phyloP scores from a whole-genome alignment of 37 sponge, comb jelly and placozoan species.

The Halichondria panicea region DNA sequence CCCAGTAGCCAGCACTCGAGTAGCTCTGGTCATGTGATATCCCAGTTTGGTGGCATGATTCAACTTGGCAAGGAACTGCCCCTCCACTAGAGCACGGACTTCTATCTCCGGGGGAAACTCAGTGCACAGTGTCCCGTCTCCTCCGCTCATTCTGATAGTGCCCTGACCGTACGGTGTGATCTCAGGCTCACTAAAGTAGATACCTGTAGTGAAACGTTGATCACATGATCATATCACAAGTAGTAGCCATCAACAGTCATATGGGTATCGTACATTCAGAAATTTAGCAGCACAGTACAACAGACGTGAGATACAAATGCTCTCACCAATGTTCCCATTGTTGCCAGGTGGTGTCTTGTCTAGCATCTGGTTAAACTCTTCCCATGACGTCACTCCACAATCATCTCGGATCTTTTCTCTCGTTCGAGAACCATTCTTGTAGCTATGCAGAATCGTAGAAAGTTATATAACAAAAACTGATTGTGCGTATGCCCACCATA shows the following conservation, averaged over 20 bases:
- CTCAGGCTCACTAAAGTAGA: slow-evolving; percentile 81
- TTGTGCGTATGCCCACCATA: slow-evolving; percentile 62
- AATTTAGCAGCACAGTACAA: not conserved
- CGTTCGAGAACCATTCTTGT: slow-evolving; percentile 87
- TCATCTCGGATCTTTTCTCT: slow-evolving; percentile 68
- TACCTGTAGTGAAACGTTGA: slow-evolving; percentile 24
- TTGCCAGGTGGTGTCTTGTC: slow-evolving; percentile 80
- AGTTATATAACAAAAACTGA: not conserved
- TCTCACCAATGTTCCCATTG: slow-evolving; percentile 74
- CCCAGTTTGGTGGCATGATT: slow-evolving; percentile 81
- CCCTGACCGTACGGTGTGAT: slow-evolving; percentile 83
- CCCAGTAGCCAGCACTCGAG: slow-evolving; percentile 89
- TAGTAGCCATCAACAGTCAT: too few species aligned
- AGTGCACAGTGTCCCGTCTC: slow-evolving; percentile 18
- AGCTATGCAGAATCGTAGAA: slow-evolving; percentile 41
- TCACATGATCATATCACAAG: not conserved
- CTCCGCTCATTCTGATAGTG: slow-evolving; percentile 26
- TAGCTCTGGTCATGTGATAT: slow-evolving; percentile 49
- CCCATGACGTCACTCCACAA: slow-evolving; percentile 65
- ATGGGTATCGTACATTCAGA: not conserved
- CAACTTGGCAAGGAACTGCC: slow-evolving; percentile 89
- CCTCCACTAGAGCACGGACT: slow-evolving; percentile 84
- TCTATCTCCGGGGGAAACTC: slow-evolving; percentile 61
- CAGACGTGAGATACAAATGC: too few species aligned
- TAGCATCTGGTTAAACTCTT: slow-evolving; percentile 70